Percentiles rank a stretch among this genome's conserved stretches.
phyloP scores from a whole-genome alignment of 2,797 vertebrate genomes.

The Micrastur ruficollis region DNA sequence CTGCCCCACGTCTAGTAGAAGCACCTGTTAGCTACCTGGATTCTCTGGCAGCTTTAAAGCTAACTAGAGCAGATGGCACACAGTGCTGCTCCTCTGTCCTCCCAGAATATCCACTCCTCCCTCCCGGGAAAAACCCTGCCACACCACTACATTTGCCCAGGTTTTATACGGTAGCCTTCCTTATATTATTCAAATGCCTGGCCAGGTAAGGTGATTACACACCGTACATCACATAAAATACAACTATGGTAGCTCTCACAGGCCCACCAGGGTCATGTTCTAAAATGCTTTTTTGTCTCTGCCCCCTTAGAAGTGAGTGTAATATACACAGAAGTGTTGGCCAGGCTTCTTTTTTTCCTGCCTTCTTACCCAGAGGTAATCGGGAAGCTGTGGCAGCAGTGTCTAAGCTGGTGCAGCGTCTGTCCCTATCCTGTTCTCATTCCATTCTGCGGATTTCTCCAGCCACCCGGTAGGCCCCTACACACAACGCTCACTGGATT shows the following conservation, averaged over 20 bases:
- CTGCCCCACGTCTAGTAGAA: background rate
- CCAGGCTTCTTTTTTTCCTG: constrained; percentile 73
- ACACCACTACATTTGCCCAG: background rate
- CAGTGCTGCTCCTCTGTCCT: background rate
- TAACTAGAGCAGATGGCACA: background rate
- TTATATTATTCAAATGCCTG: background rate
- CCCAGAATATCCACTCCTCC: background rate
- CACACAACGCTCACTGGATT: constrained; percentile 65
- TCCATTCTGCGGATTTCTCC: constrained; percentile 80
- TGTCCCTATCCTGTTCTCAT: constrained; percentile 76
- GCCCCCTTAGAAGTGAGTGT: constrained; percentile 69
- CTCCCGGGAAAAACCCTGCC: background rate
- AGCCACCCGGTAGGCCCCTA: constrained; percentile 77
- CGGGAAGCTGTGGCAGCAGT: constrained; percentile 78
- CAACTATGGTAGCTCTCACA: background rate
- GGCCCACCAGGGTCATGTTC: background rate
- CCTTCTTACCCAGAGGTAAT: constrained; percentile 66
- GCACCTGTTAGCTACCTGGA: background rate
- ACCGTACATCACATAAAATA: background rate
- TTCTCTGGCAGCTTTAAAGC: background rate
- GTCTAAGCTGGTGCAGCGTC: constrained; percentile 72
- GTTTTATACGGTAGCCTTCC: background rate
- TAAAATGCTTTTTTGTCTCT: background rate
- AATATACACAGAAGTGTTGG: constrained; percentile 77
- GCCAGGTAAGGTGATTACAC: background rate